phyloP scores from a whole-genome alignment of 1,140 invertebrate species.

The Euwallacea fornicatus region DNA sequence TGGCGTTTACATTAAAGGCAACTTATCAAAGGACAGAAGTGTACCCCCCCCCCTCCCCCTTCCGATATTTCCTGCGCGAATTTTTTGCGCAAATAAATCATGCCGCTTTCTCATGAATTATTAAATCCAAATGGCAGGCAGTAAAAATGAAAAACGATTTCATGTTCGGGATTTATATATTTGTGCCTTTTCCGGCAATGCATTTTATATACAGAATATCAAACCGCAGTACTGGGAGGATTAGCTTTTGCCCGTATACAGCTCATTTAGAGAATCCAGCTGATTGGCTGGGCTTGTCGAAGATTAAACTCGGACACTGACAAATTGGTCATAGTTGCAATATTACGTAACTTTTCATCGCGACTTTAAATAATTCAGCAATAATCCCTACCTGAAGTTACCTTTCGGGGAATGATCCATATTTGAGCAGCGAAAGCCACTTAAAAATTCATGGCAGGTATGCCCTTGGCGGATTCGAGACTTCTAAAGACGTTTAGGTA shows the following conservation, averaged over 20 bases:
- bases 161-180: slow-evolving; percentile 6
- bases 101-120: slow-evolving; percentile 5
- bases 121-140: slow-evolving; percentile 12
- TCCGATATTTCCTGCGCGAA: not conserved
- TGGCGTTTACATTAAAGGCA: slow-evolving; percentile 2
- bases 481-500: slow-evolving; percentile 8
- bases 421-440: not conserved
- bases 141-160: slow-evolving; percentile 16
- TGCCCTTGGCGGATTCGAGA: not conserved
- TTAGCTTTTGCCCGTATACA: too few species aligned
- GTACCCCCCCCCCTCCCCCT: not conserved
- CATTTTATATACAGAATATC: not conserved
- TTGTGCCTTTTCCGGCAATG: slow-evolving; percentile 2
- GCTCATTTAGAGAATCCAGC: too few species aligned
- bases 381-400: not conserved
- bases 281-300: too few species aligned
- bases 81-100: slow-evolving; percentile 12
- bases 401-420: not conserved
- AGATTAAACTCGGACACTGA: too few species aligned
- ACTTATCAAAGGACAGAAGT: slow-evolving; percentile 5
- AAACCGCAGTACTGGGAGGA: too few species aligned
- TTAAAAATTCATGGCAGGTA: slow-evolving; percentile 9
- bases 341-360: too few species aligned
- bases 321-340: too few species aligned
- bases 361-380: not conserved